These are phyloP conservation scores for Mellilla xanthometata DNA, from an alignment of 2,888 invertebrate genomes.

Conservation along the genomic window DNA sequence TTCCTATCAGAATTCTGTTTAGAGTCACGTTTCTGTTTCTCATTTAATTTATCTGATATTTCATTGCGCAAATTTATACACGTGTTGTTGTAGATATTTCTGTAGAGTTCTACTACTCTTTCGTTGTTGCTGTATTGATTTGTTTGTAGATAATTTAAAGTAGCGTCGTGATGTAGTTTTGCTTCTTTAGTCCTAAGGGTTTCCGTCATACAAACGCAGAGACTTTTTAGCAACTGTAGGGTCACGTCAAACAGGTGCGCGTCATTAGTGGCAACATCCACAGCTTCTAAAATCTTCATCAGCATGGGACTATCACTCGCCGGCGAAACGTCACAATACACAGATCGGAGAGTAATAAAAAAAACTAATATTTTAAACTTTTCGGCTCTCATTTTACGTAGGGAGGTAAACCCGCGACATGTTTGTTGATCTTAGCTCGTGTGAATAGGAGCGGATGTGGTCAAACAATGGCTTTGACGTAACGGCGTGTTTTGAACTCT, in stretches of 20 bases:
- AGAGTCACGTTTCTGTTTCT: conserved; percentile 14
- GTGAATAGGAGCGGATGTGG: conserved; percentile 30
- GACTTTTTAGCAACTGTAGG: conserved; percentile 57
- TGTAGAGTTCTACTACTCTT: conserved; percentile 49
- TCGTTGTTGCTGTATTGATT: conserved; percentile 28
- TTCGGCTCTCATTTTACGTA: conserved; percentile 50
- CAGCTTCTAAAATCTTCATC: conserved; percentile 53
- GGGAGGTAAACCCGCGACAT: conserved; percentile 49
- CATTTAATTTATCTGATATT: conserved; percentile 38
- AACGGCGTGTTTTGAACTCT: conserved; percentile 57
- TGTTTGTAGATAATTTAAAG: conserved; percentile 33
- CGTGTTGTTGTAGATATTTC: conserved; percentile 59
- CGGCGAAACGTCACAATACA: conserved; percentile 17
- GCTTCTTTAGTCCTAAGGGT: conserved; percentile 46
- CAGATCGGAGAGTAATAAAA: conserved; percentile 16
- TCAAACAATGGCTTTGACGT: conserved; percentile 53
- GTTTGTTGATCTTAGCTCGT: conserved; percentile 38
- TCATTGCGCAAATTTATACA: conserved; percentile 53
- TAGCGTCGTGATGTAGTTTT: conserved; percentile 29
- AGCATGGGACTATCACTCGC: conserved; percentile 49
- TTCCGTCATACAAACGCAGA: conserved; percentile 64
- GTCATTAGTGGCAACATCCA: conserved; percentile 57
- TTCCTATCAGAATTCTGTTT: conserved; percentile 30
- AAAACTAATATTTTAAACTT: conserved; percentile 16
- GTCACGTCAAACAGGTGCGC: conserved; percentile 58